Percentiles rank a stretch among this genome's conserved stretches.
These are phyloP conservation scores for Caranx melampygus DNA, from an alignment of 2,113 vertebrate genomes.

Conservation along the genomic window DNA sequence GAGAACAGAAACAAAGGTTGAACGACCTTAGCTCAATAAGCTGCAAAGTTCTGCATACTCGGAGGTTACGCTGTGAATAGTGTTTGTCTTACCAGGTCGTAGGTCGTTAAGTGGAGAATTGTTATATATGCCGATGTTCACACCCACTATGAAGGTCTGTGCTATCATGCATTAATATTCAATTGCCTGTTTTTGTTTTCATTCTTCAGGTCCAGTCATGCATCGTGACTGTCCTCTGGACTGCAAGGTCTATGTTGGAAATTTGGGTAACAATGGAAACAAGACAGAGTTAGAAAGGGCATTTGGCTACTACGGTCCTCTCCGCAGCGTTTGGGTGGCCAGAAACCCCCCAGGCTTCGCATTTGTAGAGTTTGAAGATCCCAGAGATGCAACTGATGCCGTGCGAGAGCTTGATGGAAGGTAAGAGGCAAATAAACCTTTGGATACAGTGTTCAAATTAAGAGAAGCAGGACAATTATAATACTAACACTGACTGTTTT, in stretches of 20 bases:
- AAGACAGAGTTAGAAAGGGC: constrained; percentile 96
- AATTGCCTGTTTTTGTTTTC: neutral
- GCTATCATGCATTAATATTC: neutral
- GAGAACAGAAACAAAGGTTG: neutral
- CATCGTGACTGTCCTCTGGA: constrained; percentile 98
- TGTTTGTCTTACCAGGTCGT: neutral
- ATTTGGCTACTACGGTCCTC: constrained; percentile 97
- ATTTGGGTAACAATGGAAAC: constrained; percentile 99
- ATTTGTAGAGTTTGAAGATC: constrained; percentile 98
- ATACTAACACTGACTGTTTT: neutral
- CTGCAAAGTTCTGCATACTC: neutral
- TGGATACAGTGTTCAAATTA: rapidly evolving
- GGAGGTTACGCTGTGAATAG: neutral
- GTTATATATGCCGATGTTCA: too few species aligned
- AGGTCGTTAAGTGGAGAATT: neutral
- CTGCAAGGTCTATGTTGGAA: constrained; percentile 99
- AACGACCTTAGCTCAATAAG: neutral
- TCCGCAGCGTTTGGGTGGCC: constrained; percentile 98
- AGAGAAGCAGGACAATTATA: rapidly evolving
- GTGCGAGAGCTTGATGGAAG: constrained; percentile 98
- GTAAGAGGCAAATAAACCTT: constrained; percentile 71
- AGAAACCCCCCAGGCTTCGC: constrained; percentile 98
- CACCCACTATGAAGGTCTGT: neutral
- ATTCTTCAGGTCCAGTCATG: constrained; percentile 85
- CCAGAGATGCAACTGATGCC: constrained; percentile 96